Base-by-base conservation (phyloP, 1,140 invertebrate genomes). In the Lamellibrachia luymesi region DNA sequence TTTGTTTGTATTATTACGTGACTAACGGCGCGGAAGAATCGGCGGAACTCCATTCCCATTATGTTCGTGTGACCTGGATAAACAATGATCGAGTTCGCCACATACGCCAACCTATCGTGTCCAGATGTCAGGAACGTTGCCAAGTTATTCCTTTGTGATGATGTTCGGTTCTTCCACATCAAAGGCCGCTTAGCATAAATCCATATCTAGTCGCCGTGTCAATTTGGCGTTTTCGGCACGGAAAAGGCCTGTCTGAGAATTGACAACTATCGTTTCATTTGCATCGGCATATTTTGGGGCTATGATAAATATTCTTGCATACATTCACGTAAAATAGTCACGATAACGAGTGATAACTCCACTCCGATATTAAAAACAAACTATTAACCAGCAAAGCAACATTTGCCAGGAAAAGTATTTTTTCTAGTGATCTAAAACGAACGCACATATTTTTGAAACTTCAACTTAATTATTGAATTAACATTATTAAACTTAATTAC, bases 21-120 rank as follows among this genome's bases (percentile, higher is more conserved):
- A 80, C 64, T 80, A 80, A 80, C 64, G 64, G 64, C 64, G 64
- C 64, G 64, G 64, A 80, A 80, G 64, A 80, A 80, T 80, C 64
- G 64, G 64, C 64, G 64, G 64, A 80, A 80, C 64, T 80, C 13
- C 64, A 80, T 80, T 80, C 64, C 25, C 64, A 80, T 80, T 80
- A 80, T 80, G 64, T 80, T 80, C 64, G 17, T 80, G 64, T 80
- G 64, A 22, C 64, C 13, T 8, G 64, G 64, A 22, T 80, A 80
- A 80, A 80, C 13, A 80, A 80, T 80, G 64, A 80, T 80, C 64
- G 64, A 80, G 13, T 80, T 80, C 64, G 64, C 64, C 64, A 80
- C 64, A 80, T 80, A 80, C 64, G 64, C 64, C 64, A 80, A 80
- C 64, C 1, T 80, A 22, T 80, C 64, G 64, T 22, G 13, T 2